Base-by-base conservation (phyloP, 2,797 vertebrate species). In the Falco novaeseelandiae region DNA sequence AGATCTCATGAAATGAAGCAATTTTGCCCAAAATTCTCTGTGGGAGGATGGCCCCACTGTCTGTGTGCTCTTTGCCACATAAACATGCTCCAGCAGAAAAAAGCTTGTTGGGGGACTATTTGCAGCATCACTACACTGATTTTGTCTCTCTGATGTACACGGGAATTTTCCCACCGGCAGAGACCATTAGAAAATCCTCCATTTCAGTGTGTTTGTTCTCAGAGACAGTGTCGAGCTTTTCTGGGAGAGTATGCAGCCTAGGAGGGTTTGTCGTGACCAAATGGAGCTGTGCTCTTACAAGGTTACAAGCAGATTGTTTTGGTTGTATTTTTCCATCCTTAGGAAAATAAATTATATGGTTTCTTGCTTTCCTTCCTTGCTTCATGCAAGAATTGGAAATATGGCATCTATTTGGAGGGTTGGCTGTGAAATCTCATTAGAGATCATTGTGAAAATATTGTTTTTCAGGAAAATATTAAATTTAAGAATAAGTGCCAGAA, bases 391-490 rank as follows among this genome's bases (percentile, higher is more conserved):
- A 83, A 65, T 46, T 90, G 44, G 36, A 89, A 95, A 92, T 51
- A 51, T 8, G 5, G 61, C 42, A 44, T 87, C 44, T 89, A 8
- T 89, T 13, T 83, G 51, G 26, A 48, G 27, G 34, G 15, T 18
- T 96, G 82, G 62, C 72, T 86, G 23, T 72, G 38, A 66, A 90
- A 91, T 94, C 74, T 96, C 49, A 8, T 91, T 79, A 89, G 67
- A 85, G 29, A 90, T 71, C 46, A n/a, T 81, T 67, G 51, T 42
- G 65, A 90, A 97, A 94, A 92, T 93, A 87, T 54, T 78, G 49
- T 59, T 95, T 91, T 92, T 96, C 61, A 71, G 49, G 89, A 85
- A 92, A 92, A 87, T 80, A 96, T 58, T 91, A 58, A 87, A 87
- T 92, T 92, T 62, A 49, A 46, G 59, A 78, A 83, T 74, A 69